Evolutionary conservation across 2,888 invertebrate species (phyloP), one percentile per base, ranked within the genome.

Genomic region (Spilosoma lubricipeda): DNA sequence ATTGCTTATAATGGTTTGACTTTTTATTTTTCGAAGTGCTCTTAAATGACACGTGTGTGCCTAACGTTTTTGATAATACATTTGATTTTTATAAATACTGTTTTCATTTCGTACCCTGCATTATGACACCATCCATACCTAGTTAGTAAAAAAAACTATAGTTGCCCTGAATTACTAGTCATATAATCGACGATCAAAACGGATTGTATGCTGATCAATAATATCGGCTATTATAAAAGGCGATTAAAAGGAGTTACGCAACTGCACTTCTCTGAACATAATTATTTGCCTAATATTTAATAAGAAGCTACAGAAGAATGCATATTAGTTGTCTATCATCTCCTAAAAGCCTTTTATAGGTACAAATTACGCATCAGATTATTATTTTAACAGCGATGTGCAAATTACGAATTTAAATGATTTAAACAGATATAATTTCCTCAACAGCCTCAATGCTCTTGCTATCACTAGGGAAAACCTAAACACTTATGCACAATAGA

Each of bases 21-120:
- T 66, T 81, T 85, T 84, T 81, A 83, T 77, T 85, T 87, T 88
- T 85, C 75, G 82, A 87, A 85, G 81, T 84, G 73, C 72, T 80
- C 68, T 82, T 82, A 80, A 80, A 79, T 86, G 83, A 86, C 88
- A 86, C 80, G 78, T 78, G 86, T 88, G 89, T 87, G 84, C 84
- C 82, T 88, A 89, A 87, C 85, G 82, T 90, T 91, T 45, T 90
- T 85, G 85, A 85, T 87, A 89, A 89, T 91, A 88, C 82, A 85
- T 86, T 82, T 82, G 85, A 80, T 80, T 84, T 88, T 87, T 87
- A 86, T 86, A 80, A 79, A 70, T 27, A 59, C 71, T 7, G 39
- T 76, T 72, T 83, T 85, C 85, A 80, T 77, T 83, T 23, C 11
- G 15, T 59, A 18, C 27, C 59, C 59, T 4, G n/a, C 59, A 59